phyloP scores from a whole-genome alignment of 2,113 vertebrate species.

The Ictalurus furcatus region DNA sequence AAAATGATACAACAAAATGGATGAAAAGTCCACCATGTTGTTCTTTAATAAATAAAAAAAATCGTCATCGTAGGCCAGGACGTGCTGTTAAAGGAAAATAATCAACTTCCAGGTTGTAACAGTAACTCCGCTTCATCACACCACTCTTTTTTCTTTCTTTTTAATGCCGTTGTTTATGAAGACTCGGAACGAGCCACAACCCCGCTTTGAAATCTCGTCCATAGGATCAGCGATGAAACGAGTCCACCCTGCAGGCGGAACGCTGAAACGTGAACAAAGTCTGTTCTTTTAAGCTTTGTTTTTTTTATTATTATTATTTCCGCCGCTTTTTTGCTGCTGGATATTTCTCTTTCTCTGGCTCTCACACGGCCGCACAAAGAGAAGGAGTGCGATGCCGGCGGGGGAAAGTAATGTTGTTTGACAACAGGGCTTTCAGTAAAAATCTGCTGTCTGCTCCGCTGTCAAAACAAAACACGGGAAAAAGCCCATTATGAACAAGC shows the following conservation, averaged over 20 bases:
- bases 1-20: not conserved
- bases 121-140: not conserved
- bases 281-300: slow-evolving; percentile 21
- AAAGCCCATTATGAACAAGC: not conserved
- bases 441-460: slow-evolving; percentile 27
- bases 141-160: not conserved
- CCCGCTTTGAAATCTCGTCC: not conserved
- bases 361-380: slow-evolving; percentile 11
- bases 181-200: not conserved
- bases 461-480: slow-evolving; percentile 45
- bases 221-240: not conserved
- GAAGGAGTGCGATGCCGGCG: slow-evolving; percentile 20
- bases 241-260: slow-evolving; percentile 5
- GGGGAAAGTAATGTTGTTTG: slow-evolving; percentile 49
- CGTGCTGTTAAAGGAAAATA: not conserved
- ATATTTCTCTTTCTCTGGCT: slow-evolving; percentile 39
- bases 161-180: not conserved
- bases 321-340: slow-evolving; percentile 17
- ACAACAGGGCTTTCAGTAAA: slow-evolving; percentile 44
- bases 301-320: not conserved
- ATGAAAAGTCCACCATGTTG: not conserved
- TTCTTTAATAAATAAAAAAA: not conserved
- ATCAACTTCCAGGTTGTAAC: not conserved
- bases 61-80: not conserved
- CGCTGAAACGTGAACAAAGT: slow-evolving; percentile 4